A percentile compares a stretch with the other conserved stretches of the same genome.
Conservation (phyloP, 2,888 invertebrate genomes). For the Drosophila macrospina region DNA sequence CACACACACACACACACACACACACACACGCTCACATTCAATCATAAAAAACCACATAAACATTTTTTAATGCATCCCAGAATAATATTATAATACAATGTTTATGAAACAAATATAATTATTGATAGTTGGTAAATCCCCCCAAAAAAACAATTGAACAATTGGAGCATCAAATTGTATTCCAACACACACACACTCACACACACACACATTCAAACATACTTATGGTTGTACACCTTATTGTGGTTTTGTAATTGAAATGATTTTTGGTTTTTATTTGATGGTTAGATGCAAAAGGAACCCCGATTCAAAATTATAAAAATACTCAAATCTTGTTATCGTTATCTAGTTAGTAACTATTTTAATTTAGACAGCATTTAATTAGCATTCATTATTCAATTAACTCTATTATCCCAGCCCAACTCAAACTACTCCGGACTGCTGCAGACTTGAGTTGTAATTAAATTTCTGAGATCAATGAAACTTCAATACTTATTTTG, state of each 20-base stretch:
- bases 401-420: constrained; percentile 16
- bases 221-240: constrained; percentile 75
- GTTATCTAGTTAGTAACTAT: constrained; percentile 33
- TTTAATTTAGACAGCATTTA: constrained; percentile 44
- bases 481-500: neutral
- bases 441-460: constrained; percentile 34
- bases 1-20: constrained; percentile 21
- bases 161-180: constrained; percentile 40
- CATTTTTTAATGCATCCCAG: constrained; percentile 59
- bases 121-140: constrained; percentile 56
- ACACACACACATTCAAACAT: constrained; percentile 31
- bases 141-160: constrained; percentile 47
- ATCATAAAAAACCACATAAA: constrained; percentile 39
- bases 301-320: constrained; percentile 24
- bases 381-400: constrained; percentile 11
- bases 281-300: constrained; percentile 25
- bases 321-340: constrained; percentile 42
- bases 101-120: constrained; percentile 63
- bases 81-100: constrained; percentile 40
- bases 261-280: constrained; percentile 32
- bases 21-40: constrained; percentile 14
- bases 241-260: constrained; percentile 32
- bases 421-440: constrained; percentile 12
- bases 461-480: neutral
- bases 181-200: constrained; percentile 25